Conservation (phyloP, 2,797 vertebrate genomes). For the Podarcis lilfordi region DNA sequence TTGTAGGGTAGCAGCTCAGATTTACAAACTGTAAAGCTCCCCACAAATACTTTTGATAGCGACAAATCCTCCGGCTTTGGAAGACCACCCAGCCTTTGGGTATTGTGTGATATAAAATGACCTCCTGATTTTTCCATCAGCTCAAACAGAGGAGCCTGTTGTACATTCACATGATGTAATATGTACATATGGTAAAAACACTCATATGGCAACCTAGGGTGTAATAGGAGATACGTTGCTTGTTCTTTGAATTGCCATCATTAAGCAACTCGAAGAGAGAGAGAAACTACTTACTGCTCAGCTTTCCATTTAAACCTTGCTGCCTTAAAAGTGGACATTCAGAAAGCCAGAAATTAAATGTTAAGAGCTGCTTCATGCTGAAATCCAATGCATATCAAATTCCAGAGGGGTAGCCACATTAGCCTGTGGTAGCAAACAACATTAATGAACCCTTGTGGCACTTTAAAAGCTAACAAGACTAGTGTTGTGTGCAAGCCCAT, state of each 20-base stretch:
- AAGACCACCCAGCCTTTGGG: conserved; percentile 24
- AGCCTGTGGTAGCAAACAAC: background rate
- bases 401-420: background rate
- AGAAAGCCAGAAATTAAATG: background rate
- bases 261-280: background rate
- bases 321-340: background rate
- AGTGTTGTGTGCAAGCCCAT: too few species aligned
- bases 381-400: background rate
- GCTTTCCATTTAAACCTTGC: background rate
- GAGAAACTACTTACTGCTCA: background rate
- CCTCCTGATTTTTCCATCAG: conserved; percentile 31
- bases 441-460: background rate
- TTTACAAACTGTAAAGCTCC: conserved; percentile 28
- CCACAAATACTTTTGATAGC: conserved; percentile 15
- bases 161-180: conserved; percentile 34
- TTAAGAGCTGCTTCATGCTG: background rate
- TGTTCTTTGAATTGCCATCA: conserved; percentile 6
- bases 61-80: conserved; percentile 10
- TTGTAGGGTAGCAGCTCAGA: background rate
- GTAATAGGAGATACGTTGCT: background rate
- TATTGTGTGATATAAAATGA: conserved; percentile 17
- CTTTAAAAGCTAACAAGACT: background rate
- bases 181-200: background rate
- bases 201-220: background rate
- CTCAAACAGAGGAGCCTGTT: background rate